Evolutionary conservation across 2,113 vertebrate species (phyloP).

Genomic region (Apistogramma diplotaenia): DNA sequence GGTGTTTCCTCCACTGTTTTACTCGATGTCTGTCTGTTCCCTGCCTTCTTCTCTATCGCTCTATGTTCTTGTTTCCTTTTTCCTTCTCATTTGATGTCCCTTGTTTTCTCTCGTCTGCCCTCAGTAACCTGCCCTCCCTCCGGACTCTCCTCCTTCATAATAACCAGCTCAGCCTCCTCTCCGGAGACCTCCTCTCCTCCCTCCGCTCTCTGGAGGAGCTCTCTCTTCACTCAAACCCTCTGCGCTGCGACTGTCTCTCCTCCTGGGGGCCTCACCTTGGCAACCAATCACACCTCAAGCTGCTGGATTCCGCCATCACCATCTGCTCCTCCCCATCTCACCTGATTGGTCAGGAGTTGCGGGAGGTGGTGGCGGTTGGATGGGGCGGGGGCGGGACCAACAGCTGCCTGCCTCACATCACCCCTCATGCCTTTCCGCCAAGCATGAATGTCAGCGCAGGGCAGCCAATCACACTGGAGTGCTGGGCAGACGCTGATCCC

Average conservation of each 20-base stretch:
- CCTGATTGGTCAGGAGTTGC: constrained; percentile 72
- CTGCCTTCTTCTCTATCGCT: background rate
- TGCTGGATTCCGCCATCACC: constrained; percentile 77
- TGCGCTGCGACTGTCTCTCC: constrained; percentile 80
- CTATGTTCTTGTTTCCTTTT: rapidly evolving
- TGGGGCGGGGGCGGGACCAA: constrained; percentile 58
- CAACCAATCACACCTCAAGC: constrained; percentile 71
- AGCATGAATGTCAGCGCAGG: constrained; percentile 72
- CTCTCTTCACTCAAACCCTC: constrained; percentile 78
- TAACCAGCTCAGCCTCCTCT: constrained; percentile 77
- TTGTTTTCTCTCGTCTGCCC: background rate
- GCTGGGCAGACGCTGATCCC: constrained; percentile 79
- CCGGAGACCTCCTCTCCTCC: constrained; percentile 46
- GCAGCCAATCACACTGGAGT: constrained; percentile 74
- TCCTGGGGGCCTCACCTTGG: constrained; percentile 76
- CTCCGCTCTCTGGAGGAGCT: constrained; percentile 77
- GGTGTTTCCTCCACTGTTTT: background rate
- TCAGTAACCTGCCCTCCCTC: constrained; percentile 68
- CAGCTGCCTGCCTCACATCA: constrained; percentile 78
- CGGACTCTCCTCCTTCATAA: constrained; percentile 77
- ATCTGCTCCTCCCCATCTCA: constrained; percentile 74
- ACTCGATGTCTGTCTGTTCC: background rate
- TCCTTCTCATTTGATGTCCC: background rate
- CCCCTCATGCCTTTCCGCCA: constrained; percentile 66
- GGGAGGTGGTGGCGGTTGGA: constrained; percentile 69